Base-by-base conservation (phyloP, 2,113 vertebrate genomes). In the Dendrocopos noguchii region DNA sequence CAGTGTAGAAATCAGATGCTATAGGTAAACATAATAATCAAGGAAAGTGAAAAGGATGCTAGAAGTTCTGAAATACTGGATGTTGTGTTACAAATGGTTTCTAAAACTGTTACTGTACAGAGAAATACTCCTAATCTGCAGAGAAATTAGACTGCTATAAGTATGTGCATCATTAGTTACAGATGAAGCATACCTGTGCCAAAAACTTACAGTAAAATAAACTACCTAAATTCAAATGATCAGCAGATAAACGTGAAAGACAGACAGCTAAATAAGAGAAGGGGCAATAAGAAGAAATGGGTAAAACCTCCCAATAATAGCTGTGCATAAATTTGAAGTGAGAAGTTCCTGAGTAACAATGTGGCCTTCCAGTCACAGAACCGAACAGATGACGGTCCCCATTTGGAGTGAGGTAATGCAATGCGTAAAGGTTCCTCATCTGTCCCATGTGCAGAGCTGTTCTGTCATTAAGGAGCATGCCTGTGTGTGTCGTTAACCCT, bases 201-300 rank as follows among this genome's bases (percentile, higher is more conserved):
- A 84, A 85, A 86, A 81, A 55, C 15, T 29, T 25, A 61, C 55
- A 46, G 63, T 71, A 65, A 88, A 88, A 88, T 59, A 75, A 93
- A 47, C 24, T 20, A 10, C 12, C 17, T 28, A 80, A 61, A 84
- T 79, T n/a, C 31, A 79, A 88, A 86, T 4, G 2, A 61, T 75
- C n/a, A 29, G 31, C 72, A 92, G 22, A 76, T 39, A 90, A 90
- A 59, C 25, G 52, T 9, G 59, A 60, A 39, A n/a, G 73, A 50
- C 39, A n/a, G 73, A 50, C 39, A 72, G 33, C 28, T 64, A 78
- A 88, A 8, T 39, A 83, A 59, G 36, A 80, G 31, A 80, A 80
- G 67, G 28, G 22, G 64, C 36, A 33, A 17, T 33, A 91, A 84
- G 39, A 25, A 68, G 59, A 87, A 81, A 89, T 19, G 39, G 19